phyloP scores from a whole-genome alignment of 2,888 invertebrate genomes.

The Microchrysa polita region DNA sequence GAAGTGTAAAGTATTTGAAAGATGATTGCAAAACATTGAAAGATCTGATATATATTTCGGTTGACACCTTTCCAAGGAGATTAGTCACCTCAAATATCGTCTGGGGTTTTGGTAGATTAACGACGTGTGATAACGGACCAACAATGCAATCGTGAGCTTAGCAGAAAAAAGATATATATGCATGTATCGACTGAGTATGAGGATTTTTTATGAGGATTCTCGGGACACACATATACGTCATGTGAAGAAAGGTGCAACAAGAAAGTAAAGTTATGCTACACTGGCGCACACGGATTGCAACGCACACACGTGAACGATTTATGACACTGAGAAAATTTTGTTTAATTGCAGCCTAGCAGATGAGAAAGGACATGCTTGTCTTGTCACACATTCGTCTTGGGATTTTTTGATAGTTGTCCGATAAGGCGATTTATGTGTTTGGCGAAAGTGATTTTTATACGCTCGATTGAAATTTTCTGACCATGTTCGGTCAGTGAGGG shows the following conservation, averaged over 20 bases:
- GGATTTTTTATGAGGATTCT: conserved; percentile 28
- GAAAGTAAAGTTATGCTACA: conserved; percentile 12
- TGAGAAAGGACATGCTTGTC: conserved; percentile 2
- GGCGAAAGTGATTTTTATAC: background rate
- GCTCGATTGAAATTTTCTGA: background rate
- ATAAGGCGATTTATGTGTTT: conserved; percentile 28
- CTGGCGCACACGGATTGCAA: background rate
- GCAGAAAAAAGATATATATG: conserved; percentile 26
- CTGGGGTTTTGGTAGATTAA: conserved; percentile 23
- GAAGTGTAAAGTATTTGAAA: background rate
- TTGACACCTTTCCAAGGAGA: conserved; percentile 43
- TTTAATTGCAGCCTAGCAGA: conserved; percentile 16
- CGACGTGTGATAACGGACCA: conserved; percentile 35
- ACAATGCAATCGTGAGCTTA: conserved; percentile 23
- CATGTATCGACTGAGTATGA: conserved; percentile 5
- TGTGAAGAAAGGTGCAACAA: conserved; percentile 29
- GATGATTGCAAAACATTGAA: conserved; percentile 22
- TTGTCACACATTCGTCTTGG: background rate
- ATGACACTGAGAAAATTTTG: conserved; percentile 22
- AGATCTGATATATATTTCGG: conserved; percentile 32
- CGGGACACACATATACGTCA: conserved; percentile 36
- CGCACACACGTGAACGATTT: conserved; percentile 25
- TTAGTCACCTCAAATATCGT: conserved; percentile 33
- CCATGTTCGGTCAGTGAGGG: too few relatives aligned
- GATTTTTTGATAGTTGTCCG: background rate